Evolutionary conservation across 2,113 vertebrate genomes (phyloP), one percentile per base, ranked within the genome.

Genomic region (Phylloscopus whistleri): DNA sequence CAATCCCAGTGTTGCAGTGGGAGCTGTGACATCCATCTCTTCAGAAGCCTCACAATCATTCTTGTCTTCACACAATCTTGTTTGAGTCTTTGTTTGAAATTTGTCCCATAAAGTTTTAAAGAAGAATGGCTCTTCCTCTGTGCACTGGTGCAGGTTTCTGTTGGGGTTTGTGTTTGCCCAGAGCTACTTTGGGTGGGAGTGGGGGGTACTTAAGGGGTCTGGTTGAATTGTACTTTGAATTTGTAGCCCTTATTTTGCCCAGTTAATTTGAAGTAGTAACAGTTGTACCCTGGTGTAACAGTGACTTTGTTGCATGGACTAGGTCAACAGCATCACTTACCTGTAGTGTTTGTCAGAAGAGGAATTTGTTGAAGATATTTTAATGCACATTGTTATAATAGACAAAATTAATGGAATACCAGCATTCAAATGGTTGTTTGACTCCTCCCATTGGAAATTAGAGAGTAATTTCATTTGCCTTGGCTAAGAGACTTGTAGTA

Each of bases 171-270:
- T 35, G 28, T 79, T 43, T 75, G 43, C 70, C 30, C 33, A 4
- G 13, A 28, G 51, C 46, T 85, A 22, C n/a, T 82, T 66, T 39
- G 39, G 53, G 39, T 53, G 73, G 48, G 16, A 58, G 24, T 46
- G 24, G 66, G 72, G 44, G 15, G 35, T 33, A 20, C 69, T 33
- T 49, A 56, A 87, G 62, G 78, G 35, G 6, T 64, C 20, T 77
- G 92, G 55, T 74, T 83, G 79, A 95, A 73, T 94, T 75, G 68
- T 93, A 86, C 59, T 30, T 90, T 44, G 46, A 72, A 85, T 78
- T 76, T 51, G 6, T 97, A 98, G 98, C 97, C 97, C 97, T 98
- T 98, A 19, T 62, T 85, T 91, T 89, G 76, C 77, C 83, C 41
- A 24, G 93, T 84, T 72, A 28, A 55, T 70, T 82, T 68, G 87